Percentiles rank a stretch among this genome's conserved stretches.
phyloP scores from a whole-genome alignment of 2,797 vertebrate species.

The Aldrovandia affinis region DNA sequence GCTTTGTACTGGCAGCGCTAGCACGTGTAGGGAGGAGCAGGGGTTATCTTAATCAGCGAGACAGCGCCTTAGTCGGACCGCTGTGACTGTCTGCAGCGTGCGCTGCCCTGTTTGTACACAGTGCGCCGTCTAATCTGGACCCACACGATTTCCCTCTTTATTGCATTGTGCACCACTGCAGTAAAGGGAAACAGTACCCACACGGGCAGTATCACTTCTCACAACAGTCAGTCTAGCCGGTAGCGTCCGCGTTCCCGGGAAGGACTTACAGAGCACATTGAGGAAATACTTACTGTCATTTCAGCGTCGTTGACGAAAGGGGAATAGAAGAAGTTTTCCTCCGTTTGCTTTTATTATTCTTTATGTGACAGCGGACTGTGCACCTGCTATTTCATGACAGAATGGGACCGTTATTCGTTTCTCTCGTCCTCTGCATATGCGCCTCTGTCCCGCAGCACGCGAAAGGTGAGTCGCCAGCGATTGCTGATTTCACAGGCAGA shows the following conservation, averaged over 20 bases:
- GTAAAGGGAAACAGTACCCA: slow-evolving; percentile 24
- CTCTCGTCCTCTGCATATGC: slow-evolving; percentile 43
- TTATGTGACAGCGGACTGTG: slow-evolving; percentile 26
- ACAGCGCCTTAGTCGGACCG: slow-evolving; percentile 33
- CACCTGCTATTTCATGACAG: slow-evolving; percentile 25
- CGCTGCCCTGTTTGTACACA: slow-evolving; percentile 24
- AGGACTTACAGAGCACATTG: slow-evolving; percentile 38
- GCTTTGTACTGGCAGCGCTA: slow-evolving; percentile 35
- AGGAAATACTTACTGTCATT: slow-evolving; percentile 29
- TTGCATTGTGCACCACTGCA: slow-evolving; percentile 41
- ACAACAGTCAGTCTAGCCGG: slow-evolving; percentile 27
- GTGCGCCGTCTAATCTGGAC: slow-evolving; percentile 30
- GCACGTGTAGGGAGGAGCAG: slow-evolving; percentile 36
- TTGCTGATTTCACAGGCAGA: slow-evolving; percentile 5
- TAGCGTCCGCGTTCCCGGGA: slow-evolving; percentile 3
- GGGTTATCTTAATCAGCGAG: slow-evolving; percentile 29
- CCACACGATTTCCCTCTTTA: slow-evolving; percentile 12
- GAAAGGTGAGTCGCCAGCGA: slow-evolving; percentile 43
- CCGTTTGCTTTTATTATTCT: slow-evolving; percentile 13
- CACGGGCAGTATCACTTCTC: slow-evolving; percentile 38
- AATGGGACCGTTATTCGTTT: slow-evolving; percentile 46
- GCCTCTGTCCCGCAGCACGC: slow-evolving; percentile 46
- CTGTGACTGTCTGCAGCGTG: slow-evolving; percentile 27
- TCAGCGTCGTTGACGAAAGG: slow-evolving; percentile 13
- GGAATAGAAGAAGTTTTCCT: slow-evolving; percentile 17